Evolutionary conservation across 2,797 vertebrate genomes (phyloP).

Genomic region (Notamacropus eugenii): DNA sequence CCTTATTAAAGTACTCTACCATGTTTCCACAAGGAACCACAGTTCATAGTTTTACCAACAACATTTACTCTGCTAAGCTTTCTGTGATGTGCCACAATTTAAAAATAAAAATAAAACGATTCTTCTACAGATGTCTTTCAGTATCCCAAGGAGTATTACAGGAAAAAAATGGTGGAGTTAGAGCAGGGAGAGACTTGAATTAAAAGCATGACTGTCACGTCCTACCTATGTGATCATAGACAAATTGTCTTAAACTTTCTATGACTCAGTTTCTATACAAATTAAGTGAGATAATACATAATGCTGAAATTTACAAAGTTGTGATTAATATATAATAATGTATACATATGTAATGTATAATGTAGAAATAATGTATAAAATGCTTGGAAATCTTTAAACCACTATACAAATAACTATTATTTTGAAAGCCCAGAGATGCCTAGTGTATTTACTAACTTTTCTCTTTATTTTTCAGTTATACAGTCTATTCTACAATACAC

Average conservation of each 20-base stretch:
- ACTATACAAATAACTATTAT: neutral
- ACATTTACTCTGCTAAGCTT: slow-evolving; percentile 5
- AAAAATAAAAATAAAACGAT: neutral
- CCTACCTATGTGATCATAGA: neutral
- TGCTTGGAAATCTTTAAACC: neutral
- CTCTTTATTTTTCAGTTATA: neutral
- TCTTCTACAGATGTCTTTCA: neutral
- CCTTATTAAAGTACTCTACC: neutral
- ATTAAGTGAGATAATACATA: neutral
- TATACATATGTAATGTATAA: no score
- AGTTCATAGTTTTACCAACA: neutral
- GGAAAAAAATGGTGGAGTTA: neutral
- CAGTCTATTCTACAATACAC: neutral
- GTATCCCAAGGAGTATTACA: neutral
- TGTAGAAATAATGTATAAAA: no score
- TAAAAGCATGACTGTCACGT: neutral
- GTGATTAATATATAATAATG: neutral
- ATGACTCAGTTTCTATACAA: neutral
- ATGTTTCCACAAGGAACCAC: neutral
- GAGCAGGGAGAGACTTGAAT: neutral
- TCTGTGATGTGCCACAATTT: neutral
- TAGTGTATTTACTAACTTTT: neutral
- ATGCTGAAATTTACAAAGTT: neutral
- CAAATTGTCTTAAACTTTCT: neutral
- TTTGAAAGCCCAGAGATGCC: neutral